phyloP scores from a whole-genome alignment of 2,113 vertebrate species.

The Eidolon helvum region DNA sequence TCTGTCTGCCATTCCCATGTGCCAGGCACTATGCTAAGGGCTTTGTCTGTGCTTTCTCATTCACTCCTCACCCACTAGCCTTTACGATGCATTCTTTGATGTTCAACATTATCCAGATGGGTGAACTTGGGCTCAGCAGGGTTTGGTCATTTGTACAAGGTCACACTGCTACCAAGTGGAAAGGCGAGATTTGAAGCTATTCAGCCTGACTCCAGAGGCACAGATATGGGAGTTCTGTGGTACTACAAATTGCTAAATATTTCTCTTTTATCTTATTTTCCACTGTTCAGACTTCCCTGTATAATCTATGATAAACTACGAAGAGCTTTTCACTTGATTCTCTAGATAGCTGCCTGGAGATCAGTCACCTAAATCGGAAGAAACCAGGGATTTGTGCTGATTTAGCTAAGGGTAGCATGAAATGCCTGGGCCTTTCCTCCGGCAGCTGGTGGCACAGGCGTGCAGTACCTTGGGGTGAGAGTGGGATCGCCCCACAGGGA shows the following conservation, averaged over 20 bases:
- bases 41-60: background rate
- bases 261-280: background rate
- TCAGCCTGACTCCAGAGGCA: background rate
- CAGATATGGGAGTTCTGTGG: background rate
- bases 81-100: background rate
- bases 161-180: background rate
- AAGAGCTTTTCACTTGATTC: background rate
- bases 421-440: no score
- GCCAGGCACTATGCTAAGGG: background rate
- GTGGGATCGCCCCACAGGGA: background rate
- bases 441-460: background rate
- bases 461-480: background rate
- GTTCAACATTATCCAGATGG: background rate
- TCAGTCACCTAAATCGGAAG: background rate
- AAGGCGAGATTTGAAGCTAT: background rate
- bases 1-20: background rate
- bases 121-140: background rate
- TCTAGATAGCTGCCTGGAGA: background rate
- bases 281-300: background rate
- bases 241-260: background rate
- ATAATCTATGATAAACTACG: background rate
- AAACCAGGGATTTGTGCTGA: background rate
- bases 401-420: accelerated
- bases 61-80: background rate
- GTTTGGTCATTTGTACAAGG: background rate